Percentiles rank a stretch among this genome's conserved stretches.
Evolutionary conservation across 2,888 invertebrate genomes (phyloP).

Genomic region (Tenthredo livida): DNA sequence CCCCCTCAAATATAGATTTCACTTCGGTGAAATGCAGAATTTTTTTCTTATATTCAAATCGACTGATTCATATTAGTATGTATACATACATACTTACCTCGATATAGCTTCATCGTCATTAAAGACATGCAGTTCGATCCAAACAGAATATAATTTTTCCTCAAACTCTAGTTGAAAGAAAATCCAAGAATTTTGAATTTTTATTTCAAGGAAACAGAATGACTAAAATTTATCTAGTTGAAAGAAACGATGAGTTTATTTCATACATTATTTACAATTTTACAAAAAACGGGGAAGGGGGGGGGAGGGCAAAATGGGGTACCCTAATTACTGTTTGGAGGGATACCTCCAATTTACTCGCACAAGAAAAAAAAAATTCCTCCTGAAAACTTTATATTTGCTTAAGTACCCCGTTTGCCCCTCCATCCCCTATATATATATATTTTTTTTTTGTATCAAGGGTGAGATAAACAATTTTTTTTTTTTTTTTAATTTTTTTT

Average conservation of each 20-base stretch:
- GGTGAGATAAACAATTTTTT: not conserved
- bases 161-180: not conserved
- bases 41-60: not conserved
- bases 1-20: conserved; percentile 37
- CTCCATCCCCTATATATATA: no score
- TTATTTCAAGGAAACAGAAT: not conserved
- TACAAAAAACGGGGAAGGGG: no score
- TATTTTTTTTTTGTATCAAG: no score
- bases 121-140: not conserved
- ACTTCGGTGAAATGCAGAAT: not conserved
- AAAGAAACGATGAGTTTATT: not conserved
- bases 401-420: no score
- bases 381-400: no score
- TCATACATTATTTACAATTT: not conserved
- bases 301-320: no score
- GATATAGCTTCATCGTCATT: no score
- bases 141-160: not conserved
- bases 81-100: no score
- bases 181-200: not conserved
- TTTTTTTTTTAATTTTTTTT: not conserved
- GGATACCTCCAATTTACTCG: no score
- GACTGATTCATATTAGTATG: not conserved
- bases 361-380: no score
- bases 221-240: not conserved
- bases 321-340: no score